Base-by-base conservation (phyloP, 2,797 vertebrate species). In the Parauchenoglanis ngamensis region DNA sequence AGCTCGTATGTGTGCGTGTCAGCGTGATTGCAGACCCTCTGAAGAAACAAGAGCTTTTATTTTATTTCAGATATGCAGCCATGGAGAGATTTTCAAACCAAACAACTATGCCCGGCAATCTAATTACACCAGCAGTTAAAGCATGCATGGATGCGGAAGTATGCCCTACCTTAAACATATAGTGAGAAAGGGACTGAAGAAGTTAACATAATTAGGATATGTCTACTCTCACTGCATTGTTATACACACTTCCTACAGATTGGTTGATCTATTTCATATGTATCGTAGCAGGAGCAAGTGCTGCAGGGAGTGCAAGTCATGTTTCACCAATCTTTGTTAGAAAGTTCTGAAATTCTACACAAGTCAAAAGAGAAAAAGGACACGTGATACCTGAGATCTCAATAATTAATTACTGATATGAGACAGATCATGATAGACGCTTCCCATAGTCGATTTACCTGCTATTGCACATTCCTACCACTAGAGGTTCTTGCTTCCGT, bases 21-120 rank as follows among this genome's bases (percentile, higher is more conserved):
- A 83, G 84, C 23, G 3, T 84, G 87, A 89, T 73, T 87, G 88
- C 80, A 78, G 72, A 70, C 76, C 86, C 28, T 85, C 35, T 28
- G 72, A 85, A 76, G n/a, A 85, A 90, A 87, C 77, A 86, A 86
- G 81, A 44, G 57, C 59, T 85, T 85, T 85, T 68, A 49, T 81
- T 86, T 77, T 67, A 76, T 86, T 86, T 79, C 49, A 54, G 82
- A 86, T 73, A 67, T 86, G 72, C 79, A 78, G 19, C 79, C 77
- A 78, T 13, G 61, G 54, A 80, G 35, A 88, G 35, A 84, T 77
- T 72, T 84, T 54, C 54, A 77, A 67, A 87, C 54, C 79, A 31
- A 28, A 86, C 73, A 75, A 78, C 57, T 35, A 52, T 11, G 65
- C 31, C n/a, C 56, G 67, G 67, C 59, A 65, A 85, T 56, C 83